phyloP scores from a whole-genome alignment of 2,888 invertebrate genomes.

The Notocelia uddmanniana region DNA sequence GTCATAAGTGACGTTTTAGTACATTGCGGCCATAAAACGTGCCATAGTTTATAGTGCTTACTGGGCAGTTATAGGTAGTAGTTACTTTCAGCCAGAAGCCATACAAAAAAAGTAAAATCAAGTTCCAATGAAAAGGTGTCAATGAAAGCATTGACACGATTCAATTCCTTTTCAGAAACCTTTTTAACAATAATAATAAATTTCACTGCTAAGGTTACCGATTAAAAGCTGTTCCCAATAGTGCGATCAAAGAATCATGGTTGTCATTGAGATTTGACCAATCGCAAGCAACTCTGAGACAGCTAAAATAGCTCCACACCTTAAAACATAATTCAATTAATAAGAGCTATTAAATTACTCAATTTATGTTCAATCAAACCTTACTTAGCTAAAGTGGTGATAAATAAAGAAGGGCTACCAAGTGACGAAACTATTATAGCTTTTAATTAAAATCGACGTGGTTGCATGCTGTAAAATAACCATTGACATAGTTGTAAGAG shows the following conservation, averaged over 20 bases:
- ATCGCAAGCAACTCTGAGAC: neutral
- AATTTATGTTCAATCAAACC: slow-evolving; percentile 36
- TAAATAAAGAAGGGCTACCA: slow-evolving; percentile 36
- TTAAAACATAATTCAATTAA: slow-evolving; percentile 3
- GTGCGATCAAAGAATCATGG: neutral
- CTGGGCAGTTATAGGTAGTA: no score
- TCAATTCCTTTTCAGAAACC: slow-evolving; percentile 2
- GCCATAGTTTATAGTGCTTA: no score
- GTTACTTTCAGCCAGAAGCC: no score
- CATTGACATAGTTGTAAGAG: slow-evolving; percentile 45
- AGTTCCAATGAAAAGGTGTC: no score
- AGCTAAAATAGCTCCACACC: slow-evolving; percentile 1
- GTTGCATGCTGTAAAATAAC: slow-evolving; percentile 34
- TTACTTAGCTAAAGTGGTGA: slow-evolving; percentile 16
- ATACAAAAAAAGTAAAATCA: no score
- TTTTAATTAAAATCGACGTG: slow-evolving; percentile 43
- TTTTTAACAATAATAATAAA: slow-evolving; percentile 9
- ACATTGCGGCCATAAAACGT: no score
- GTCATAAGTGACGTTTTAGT: no score
- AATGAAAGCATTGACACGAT: no score
- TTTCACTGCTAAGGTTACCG: slow-evolving; percentile 1
- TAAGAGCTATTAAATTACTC: slow-evolving; percentile 17
- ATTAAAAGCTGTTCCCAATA: neutral
- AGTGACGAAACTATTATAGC: slow-evolving; percentile 37
- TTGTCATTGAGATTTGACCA: neutral